These are phyloP conservation scores for Sminthurides aquaticus DNA, from an alignment of 2,888 invertebrate species.

Conservation along the genomic window DNA sequence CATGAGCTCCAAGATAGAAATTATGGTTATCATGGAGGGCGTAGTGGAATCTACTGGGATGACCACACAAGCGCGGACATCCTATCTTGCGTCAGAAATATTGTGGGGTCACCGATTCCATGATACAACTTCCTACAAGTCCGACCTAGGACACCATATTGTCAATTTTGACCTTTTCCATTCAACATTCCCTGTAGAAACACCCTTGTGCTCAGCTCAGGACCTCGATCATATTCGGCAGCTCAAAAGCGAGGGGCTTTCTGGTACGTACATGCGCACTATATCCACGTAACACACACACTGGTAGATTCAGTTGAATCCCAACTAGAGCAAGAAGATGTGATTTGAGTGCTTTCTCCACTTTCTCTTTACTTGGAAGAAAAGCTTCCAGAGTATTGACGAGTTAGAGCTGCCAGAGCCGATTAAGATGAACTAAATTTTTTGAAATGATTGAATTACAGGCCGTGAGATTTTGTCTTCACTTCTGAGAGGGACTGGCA, in stretches of 20 bases:
- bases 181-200: conserved; percentile 34
- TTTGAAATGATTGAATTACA: too few relatives aligned
- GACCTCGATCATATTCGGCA: conserved; percentile 23
- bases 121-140: conserved; percentile 32
- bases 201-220: conserved; percentile 36
- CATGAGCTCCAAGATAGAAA: conserved; percentile 70
- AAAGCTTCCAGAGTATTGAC: too few relatives aligned
- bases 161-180: conserved; percentile 40
- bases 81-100: conserved; percentile 65
- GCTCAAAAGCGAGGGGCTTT: conserved; percentile 22
- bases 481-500: conserved; percentile 2
- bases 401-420: too few relatives aligned
- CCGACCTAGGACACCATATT: conserved; percentile 31
- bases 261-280: conserved; percentile 15
- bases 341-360: too few relatives aligned
- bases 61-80: conserved; percentile 68
- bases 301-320: not conserved
- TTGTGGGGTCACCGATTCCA: conserved; percentile 40
- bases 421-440: too few relatives aligned
- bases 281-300: not conserved
- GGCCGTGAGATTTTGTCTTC: conserved; percentile 22
- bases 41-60: conserved; percentile 76
- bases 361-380: too few relatives aligned
- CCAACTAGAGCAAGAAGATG: too few relatives aligned
- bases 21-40: conserved; percentile 82